phyloP scores from a whole-genome alignment of 2,797 vertebrate genomes.

The Cossypha heuglini region DNA sequence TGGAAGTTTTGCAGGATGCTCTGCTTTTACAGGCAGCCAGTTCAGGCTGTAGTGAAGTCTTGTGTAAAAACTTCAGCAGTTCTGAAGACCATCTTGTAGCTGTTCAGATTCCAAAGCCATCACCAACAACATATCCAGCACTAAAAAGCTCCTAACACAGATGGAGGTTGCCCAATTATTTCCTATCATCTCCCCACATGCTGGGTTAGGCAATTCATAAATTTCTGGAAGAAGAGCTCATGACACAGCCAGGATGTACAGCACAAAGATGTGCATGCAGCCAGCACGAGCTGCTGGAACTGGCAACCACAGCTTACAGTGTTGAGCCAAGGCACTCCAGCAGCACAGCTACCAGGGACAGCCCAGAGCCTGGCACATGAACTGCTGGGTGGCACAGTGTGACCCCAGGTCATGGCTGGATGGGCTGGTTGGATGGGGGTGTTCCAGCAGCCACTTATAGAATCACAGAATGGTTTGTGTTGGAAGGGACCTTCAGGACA shows the following conservation, averaged over 20 bases:
- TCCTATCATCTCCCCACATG: neutral
- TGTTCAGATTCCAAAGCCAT: neutral
- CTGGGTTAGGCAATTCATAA: neutral
- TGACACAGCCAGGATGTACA: neutral
- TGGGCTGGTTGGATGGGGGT: neutral
- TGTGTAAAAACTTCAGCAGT: neutral
- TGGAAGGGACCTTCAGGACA: neutral
- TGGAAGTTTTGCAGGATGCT: neutral
- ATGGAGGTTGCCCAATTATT: neutral
- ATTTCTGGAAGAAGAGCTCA: neutral
- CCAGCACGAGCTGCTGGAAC: too few relatives aligned
- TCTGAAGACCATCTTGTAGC: neutral
- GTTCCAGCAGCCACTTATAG: neutral
- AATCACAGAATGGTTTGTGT: neutral
- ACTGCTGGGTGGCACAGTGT: neutral
- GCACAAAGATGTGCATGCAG: accelerated
- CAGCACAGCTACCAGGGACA: neutral
- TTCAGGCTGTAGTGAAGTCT: neutral
- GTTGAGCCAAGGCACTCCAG: accelerated
- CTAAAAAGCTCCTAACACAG: neutral
- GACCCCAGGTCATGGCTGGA: accelerated
- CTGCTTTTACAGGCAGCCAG: neutral
- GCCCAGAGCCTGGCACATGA: accelerated
- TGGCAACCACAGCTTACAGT: neutral
- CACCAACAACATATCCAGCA: neutral